Percentiles rank a stretch among this genome's conserved stretches.
Conservation (phyloP, 2,113 vertebrate species). For the Aegotheles bennettii region DNA sequence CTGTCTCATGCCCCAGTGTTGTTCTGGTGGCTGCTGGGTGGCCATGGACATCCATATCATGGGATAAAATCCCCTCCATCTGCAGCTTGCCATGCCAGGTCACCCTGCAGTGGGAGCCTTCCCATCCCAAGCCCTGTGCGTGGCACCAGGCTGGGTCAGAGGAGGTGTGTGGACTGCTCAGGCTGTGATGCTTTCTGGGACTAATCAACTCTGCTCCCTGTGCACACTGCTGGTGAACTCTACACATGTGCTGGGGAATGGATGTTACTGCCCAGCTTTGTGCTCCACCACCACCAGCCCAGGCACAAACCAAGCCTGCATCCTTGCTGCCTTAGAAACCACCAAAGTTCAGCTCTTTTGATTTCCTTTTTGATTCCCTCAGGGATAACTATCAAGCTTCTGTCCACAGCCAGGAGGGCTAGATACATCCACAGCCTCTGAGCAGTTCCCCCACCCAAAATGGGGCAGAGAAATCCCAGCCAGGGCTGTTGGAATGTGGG, state of each 20-base stretch:
- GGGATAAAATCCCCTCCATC: not conserved
- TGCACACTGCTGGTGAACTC: not conserved
- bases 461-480: not conserved
- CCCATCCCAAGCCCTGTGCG: rapidly evolving
- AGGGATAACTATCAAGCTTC: not conserved
- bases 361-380: not conserved
- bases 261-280: not conserved
- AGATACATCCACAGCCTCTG: not conserved
- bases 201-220: rapidly evolving
- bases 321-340: not conserved
- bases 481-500: not conserved
- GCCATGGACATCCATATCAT: rapidly evolving
- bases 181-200: rapidly evolving
- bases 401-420: not conserved
- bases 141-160: rapidly evolving
- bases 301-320: rapidly evolving
- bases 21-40: not conserved
- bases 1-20: rapidly evolving
- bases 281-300: rapidly evolving
- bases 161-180: rapidly evolving
- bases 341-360: not conserved
- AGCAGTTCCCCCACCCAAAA: not conserved
- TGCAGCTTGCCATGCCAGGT: not conserved
- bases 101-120: not conserved
- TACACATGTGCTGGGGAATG: not conserved